These are phyloP conservation scores for Aphelocoma californica DNA, from an alignment of 2,797 vertebrate species.

Conservation along the genomic window DNA sequence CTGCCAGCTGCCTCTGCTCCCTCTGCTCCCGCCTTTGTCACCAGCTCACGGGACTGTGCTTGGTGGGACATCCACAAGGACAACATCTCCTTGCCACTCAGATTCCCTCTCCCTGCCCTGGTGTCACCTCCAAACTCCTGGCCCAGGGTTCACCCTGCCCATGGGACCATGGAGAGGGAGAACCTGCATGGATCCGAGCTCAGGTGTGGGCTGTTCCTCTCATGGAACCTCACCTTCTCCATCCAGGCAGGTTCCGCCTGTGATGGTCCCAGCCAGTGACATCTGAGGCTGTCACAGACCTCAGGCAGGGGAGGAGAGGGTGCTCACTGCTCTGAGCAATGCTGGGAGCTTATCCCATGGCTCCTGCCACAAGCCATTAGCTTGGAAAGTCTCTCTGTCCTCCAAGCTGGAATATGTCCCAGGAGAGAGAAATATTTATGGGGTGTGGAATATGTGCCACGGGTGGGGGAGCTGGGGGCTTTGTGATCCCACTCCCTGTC, in stretches of 20 bases:
- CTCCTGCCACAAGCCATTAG: background rate
- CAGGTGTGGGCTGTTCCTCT: background rate
- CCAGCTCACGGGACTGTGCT: accelerated
- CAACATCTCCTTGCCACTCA: background rate
- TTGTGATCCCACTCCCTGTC: accelerated
- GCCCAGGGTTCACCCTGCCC: background rate
- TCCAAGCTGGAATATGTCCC: background rate
- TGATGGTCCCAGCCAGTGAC: background rate
- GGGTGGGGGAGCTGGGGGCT: background rate
- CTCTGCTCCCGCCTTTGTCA: background rate
- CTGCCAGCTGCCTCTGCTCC: background rate
- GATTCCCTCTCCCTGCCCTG: background rate
- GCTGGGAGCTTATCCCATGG: background rate
- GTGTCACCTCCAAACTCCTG: background rate
- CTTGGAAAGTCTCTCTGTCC: background rate
- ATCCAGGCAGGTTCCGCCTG: background rate
- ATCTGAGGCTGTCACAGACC: background rate
- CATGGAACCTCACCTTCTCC: background rate
- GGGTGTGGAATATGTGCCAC: background rate
- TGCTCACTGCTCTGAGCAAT: background rate
- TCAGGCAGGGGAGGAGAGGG: background rate
- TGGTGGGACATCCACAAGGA: background rate
- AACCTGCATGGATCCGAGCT: accelerated
- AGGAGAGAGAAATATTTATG: background rate
- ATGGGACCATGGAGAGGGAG: background rate